Evolutionary conservation across 2,113 vertebrate genomes (phyloP).

Genomic region (Trichechus manatus): DNA sequence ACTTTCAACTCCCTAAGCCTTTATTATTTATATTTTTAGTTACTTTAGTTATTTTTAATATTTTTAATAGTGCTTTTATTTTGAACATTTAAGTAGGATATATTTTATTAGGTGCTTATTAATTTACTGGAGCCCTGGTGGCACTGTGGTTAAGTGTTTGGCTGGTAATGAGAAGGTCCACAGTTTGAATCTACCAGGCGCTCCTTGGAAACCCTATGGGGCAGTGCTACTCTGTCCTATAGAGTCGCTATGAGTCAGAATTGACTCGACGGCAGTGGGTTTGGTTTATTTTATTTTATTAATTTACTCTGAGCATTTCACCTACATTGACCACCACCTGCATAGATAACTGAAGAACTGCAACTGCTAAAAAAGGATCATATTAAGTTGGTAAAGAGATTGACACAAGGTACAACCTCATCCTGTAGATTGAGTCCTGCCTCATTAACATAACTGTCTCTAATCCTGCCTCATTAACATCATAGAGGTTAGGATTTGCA

Average conservation of each 20-base stretch:
- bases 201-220: too few relatives aligned
- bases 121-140: background rate
- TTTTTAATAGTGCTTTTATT: constrained; percentile 36
- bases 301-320: background rate
- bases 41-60: constrained; percentile 34
- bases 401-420: too few relatives aligned
- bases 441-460: too few relatives aligned
- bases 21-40: constrained; percentile 31
- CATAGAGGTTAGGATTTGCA: too few relatives aligned
- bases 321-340: background rate
- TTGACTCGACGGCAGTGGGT: too few relatives aligned
- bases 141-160: too few relatives aligned
- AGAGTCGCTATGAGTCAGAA: too few relatives aligned
- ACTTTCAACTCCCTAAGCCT: background rate
- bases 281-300: background rate
- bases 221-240: too few relatives aligned
- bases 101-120: constrained; percentile 32
- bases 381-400: background rate
- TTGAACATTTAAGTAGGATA: background rate
- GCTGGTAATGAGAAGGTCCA: too few relatives aligned
- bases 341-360: constrained; percentile 16
- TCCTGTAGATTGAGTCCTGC: too few relatives aligned
- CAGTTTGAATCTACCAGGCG: too few relatives aligned
- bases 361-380: background rate
- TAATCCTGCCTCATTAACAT: too few relatives aligned